Percentiles rank a stretch among this genome's conserved stretches.
Conservation (phyloP, 2,888 invertebrate species). For the Cryptocephalus primarius region DNA sequence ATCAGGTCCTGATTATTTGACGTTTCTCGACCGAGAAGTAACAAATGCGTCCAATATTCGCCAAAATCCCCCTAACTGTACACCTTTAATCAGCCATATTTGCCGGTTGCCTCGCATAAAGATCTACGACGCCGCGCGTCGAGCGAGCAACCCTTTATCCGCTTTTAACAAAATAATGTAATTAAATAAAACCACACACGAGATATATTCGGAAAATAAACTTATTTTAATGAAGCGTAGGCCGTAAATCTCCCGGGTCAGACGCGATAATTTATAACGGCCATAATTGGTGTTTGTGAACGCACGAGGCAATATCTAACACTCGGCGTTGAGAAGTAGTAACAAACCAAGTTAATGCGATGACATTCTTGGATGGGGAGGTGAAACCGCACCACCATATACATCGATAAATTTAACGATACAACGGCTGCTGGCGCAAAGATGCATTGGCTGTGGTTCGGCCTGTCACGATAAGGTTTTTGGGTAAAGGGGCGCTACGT, state of each 20-base stretch:
- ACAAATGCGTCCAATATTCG: too few species aligned
- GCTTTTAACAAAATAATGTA: background rate
- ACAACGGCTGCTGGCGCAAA: slow-evolving; percentile 27
- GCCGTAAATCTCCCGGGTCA: slow-evolving; percentile 8
- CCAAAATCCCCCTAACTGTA: too few species aligned
- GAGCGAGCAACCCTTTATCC: too few species aligned
- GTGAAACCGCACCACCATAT: slow-evolving; percentile 24
- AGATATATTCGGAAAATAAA: slow-evolving; percentile 13
- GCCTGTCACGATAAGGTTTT: slow-evolving; percentile 5
- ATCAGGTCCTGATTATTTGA: too few species aligned
- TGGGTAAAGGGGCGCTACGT: background rate
- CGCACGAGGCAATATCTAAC: slow-evolving; percentile 12
- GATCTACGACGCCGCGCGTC: too few species aligned
- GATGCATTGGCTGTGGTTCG: slow-evolving; percentile 30
- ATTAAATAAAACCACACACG: slow-evolving; percentile 7
- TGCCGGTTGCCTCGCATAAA: too few species aligned
- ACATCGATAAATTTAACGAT: slow-evolving; percentile 33
- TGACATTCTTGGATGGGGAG: slow-evolving; percentile 18
- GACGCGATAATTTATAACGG: slow-evolving; percentile 10
- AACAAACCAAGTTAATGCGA: slow-evolving; percentile 17
- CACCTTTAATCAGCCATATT: too few species aligned
- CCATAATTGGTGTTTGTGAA: slow-evolving; percentile 15
- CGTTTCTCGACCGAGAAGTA: too few species aligned
- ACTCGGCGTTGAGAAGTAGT: slow-evolving; percentile 10
- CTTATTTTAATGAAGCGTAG: slow-evolving; percentile 13